phyloP scores from a whole-genome alignment of 2,113 vertebrate species.

The Hypanus sabinus region DNA sequence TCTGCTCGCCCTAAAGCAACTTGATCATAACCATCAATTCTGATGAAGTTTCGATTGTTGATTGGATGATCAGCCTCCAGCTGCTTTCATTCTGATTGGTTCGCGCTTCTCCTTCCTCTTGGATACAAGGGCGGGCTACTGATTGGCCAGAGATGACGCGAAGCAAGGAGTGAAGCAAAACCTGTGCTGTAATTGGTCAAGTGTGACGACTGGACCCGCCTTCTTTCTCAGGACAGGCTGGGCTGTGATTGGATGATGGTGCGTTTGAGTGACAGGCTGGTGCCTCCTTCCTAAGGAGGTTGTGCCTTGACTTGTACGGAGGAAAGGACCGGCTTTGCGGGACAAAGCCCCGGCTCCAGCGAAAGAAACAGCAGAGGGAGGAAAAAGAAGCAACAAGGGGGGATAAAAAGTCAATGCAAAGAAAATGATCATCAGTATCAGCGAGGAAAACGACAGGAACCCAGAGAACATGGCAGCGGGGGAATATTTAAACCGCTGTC shows the following conservation, averaged over 20 bases:
- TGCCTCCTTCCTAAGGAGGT: not conserved
- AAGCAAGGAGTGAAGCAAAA: too few species aligned
- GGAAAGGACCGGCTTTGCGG: constrained; percentile 16
- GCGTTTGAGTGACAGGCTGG: not conserved
- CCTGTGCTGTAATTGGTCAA: too few species aligned
- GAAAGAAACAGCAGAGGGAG: not conserved
- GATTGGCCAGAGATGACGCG: not conserved
- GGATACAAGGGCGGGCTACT: not conserved
- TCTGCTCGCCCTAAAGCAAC: not conserved
- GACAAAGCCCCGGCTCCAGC: constrained; percentile 24
- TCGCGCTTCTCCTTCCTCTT: not conserved
- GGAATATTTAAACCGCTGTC: constrained; percentile 37
- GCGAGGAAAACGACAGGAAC: constrained; percentile 34
- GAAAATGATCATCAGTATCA: constrained; percentile 37
- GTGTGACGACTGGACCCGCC: not conserved
- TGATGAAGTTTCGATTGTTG: not conserved
- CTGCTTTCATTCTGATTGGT: not conserved
- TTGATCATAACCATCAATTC: not conserved
- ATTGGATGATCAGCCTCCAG: not conserved
- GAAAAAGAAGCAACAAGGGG: not conserved
- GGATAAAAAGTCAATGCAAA: not conserved
- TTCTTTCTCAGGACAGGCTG: not conserved
- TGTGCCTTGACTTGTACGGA: constrained; percentile 19
- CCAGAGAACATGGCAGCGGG: constrained; percentile 36
- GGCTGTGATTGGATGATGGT: not conserved